Evolutionary conservation across 2,888 invertebrate genomes (phyloP).

Genomic region (Malachius bipustulatus): DNA sequence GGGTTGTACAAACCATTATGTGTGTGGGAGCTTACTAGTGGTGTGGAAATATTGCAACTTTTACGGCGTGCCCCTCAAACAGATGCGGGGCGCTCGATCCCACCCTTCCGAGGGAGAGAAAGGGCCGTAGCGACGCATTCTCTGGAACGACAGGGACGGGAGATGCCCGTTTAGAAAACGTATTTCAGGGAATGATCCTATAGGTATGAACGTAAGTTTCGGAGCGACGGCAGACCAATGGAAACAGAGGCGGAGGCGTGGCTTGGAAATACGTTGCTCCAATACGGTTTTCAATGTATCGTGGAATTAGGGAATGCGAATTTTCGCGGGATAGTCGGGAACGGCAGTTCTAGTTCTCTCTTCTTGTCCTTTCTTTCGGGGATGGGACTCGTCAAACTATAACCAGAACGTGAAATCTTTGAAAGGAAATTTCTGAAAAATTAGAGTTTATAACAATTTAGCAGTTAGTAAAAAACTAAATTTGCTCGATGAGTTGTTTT

Average conservation of each 20-base stretch:
- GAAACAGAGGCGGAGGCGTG: slow-evolving; percentile 33
- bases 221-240: slow-evolving; percentile 37
- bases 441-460: too few species aligned
- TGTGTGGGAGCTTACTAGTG: slow-evolving; percentile 35
- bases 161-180: slow-evolving; percentile 27
- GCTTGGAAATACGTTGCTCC: slow-evolving; percentile 37
- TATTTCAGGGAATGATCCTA: slow-evolving; percentile 33
- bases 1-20: slow-evolving; percentile 36
- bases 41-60: slow-evolving; percentile 37
- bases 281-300: slow-evolving; percentile 40
- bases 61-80: slow-evolving; percentile 32
- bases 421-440: too few species aligned
- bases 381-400: too few species aligned
- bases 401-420: too few species aligned
- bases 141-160: slow-evolving; percentile 19
- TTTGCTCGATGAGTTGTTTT: too few species aligned
- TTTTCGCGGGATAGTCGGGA: too few species aligned
- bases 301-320: slow-evolving; percentile 26
- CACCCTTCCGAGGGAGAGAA: slow-evolving; percentile 21
- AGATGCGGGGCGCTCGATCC: slow-evolving; percentile 27
- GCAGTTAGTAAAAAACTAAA: too few species aligned
- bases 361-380: too few species aligned
- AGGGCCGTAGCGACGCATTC: slow-evolving; percentile 21
- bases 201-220: slow-evolving; percentile 37
- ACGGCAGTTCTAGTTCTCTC: too few species aligned